These are phyloP conservation scores for Peromyscus eremicus DNA, from an alignment of 2,797 vertebrate genomes.

Conservation along the genomic window DNA sequence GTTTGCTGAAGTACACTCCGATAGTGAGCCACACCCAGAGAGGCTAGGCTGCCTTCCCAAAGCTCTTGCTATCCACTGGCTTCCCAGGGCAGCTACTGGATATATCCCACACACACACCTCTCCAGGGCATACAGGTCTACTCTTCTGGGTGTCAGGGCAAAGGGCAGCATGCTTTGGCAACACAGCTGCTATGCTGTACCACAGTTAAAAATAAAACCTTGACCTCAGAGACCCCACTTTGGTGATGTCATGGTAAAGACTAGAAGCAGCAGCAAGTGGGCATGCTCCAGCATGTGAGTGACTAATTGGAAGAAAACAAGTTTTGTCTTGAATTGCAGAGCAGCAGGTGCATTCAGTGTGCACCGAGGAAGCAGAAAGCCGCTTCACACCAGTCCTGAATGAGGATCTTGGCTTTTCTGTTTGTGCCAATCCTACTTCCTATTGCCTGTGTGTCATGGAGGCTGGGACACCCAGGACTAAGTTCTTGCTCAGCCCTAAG, in stretches of 20 bases:
- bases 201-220: background rate
- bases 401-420: background rate
- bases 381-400: too few species aligned
- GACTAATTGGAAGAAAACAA: background rate
- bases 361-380: background rate
- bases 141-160: background rate
- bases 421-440: background rate
- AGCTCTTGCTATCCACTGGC: background rate
- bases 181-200: background rate
- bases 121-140: background rate
- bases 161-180: background rate
- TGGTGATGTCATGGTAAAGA: background rate
- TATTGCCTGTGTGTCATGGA: background rate
- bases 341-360: background rate
- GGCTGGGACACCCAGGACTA: background rate
- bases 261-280: background rate
- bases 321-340: background rate
- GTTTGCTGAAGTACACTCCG: background rate
- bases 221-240: background rate
- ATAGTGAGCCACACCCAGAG: background rate
- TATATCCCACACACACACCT: background rate
- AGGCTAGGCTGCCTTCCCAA: background rate
- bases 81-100: background rate
- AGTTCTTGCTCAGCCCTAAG: background rate
- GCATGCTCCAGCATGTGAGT: background rate